Conservation (phyloP, 2,888 invertebrate species). For the Trichopria drosophilae region DNA sequence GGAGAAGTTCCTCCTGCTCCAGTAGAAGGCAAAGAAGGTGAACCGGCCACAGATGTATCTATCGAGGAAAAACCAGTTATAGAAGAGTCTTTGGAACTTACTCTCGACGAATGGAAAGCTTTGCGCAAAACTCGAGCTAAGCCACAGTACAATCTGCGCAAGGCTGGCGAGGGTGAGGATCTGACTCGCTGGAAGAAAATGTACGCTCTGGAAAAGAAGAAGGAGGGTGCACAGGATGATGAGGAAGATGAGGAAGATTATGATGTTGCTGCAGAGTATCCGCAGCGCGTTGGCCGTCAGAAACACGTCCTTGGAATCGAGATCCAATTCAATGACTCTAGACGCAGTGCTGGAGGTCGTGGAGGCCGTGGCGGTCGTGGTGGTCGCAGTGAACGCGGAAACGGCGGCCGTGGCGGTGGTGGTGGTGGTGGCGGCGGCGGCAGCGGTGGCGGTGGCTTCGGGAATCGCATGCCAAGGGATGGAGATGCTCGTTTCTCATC, state of each 20-base stretch:
- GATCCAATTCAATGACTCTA: slow-evolving; percentile 81
- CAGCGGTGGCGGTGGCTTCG: slow-evolving; percentile 63
- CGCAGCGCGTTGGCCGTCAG: slow-evolving; percentile 83
- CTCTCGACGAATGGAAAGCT: slow-evolving; percentile 93
- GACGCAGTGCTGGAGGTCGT: slow-evolving; percentile 71
- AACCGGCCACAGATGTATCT: slow-evolving; percentile 46
- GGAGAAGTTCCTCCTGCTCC: slow-evolving; percentile 39
- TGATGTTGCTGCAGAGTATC: slow-evolving; percentile 73
- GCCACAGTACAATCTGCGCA: slow-evolving; percentile 87
- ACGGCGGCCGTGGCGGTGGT: slow-evolving; percentile 59
- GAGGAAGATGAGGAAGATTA: slow-evolving; percentile 72
- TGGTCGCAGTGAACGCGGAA: slow-evolving; percentile 59
- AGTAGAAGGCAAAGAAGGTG: slow-evolving; percentile 49
- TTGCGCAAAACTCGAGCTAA: slow-evolving; percentile 78
- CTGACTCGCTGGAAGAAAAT: slow-evolving; percentile 90
- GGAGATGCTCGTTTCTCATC: slow-evolving; percentile 51
- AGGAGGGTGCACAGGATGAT: slow-evolving; percentile 68
- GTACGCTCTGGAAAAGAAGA: slow-evolving; percentile 77
- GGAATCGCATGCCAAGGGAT: slow-evolving; percentile 52
- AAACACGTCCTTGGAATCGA: slow-evolving; percentile 85
- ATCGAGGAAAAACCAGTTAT: slow-evolving; percentile 63
- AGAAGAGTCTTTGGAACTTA: slow-evolving; percentile 83
- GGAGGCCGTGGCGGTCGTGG: slow-evolving; percentile 68
- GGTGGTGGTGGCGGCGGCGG: slow-evolving; percentile 59
- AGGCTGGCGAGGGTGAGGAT: slow-evolving; percentile 93